Base-by-base conservation (phyloP, 2,888 invertebrate genomes). In the Macaria notata region DNA sequence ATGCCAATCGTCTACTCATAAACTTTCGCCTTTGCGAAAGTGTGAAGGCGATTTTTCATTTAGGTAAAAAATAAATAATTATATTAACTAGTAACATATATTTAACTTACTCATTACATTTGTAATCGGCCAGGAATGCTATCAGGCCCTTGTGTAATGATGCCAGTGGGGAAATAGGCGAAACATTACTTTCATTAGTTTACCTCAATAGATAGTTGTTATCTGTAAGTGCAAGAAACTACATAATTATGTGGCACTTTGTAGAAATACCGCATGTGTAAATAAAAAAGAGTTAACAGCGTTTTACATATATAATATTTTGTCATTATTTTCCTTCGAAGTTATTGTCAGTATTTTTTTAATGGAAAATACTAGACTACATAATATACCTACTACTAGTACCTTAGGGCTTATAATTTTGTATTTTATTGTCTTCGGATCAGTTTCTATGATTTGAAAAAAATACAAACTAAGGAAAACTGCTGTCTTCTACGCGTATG, bases 181-280 rank as follows among this genome's bases (percentile, higher is more conserved):
- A 63, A 62, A 56, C 42, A 30, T 44, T 44, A 57, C 57, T 59
- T 62, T 59, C 61, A 54, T 53, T 46, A 5, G 51, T 58, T 65
- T 58, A 62, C 64, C 64, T 63, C 51, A 41, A 56, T 61, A 56
- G 66, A 64, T 66, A 62, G 0, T 29, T 19, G 49, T 41, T 63
- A 64, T 66, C 66, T 55, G 5, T 43, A 31, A 63, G 65, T 61
- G 47, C 33, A 5, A 41, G 38, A 31, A 54, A 54, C 38, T 8
- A 39, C 31, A 4, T 30, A 43, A 9, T 42, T 49, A 49, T 29
- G n/a, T 42, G 7, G 19, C 19, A 19, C 19, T 19, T 19, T 19
- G 19, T 19, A 29, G 1, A 48, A 48, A 39, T 4, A 38, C 9
- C 1, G 5, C 9, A 38, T 38, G 38, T 38, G 38, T 8, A 38